phyloP scores from a whole-genome alignment of 2,797 vertebrate genomes.

The Eulemur albifrons region DNA sequence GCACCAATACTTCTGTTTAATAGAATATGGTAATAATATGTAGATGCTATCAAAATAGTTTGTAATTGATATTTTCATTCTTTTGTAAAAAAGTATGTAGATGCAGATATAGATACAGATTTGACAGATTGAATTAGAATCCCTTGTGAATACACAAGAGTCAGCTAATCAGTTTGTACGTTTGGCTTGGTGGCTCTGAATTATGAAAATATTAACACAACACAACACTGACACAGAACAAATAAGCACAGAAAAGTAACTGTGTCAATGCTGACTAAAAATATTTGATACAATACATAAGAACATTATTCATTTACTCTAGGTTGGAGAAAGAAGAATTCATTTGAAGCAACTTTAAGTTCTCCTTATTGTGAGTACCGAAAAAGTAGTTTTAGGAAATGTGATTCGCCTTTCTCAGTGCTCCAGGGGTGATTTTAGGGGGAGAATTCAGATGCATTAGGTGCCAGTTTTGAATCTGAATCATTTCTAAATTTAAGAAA shows the following conservation, averaged over 20 bases:
- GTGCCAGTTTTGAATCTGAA: neutral
- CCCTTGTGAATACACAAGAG: neutral
- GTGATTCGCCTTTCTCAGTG: neutral
- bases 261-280: neutral
- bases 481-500: neutral
- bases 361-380: neutral
- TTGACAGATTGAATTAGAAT: neutral
- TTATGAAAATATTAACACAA: neutral
- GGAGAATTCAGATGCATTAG: neutral
- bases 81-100: neutral
- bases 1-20: neutral
- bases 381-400: neutral
- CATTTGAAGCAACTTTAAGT: neutral
- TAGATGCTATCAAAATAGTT: neutral
- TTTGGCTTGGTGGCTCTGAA: neutral
- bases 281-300: neutral
- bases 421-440: neutral
- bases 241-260: neutral
- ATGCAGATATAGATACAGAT: neutral
- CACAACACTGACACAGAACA: neutral
- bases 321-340: neutral
- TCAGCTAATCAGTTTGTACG: neutral
- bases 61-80: neutral
- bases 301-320: neutral
- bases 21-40: neutral